Evolutionary conservation across 2,888 invertebrate genomes (phyloP), one percentile per base, ranked within the genome.

Genomic region (Caradrina kadenii): DNA sequence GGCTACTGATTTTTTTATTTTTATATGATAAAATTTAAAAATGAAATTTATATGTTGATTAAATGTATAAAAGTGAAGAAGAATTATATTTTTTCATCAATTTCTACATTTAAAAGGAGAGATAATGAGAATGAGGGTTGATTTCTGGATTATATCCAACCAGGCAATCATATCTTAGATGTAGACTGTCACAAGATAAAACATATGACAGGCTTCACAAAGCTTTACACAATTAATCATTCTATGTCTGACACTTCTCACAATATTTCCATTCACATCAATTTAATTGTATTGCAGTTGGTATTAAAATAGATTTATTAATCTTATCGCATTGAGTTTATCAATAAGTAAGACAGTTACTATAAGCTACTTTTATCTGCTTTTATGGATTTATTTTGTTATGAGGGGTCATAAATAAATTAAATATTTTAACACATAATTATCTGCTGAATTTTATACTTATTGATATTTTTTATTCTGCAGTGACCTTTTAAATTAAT

Each of bases 271-370:
- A 7, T 50, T 19, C 8, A 26, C n/a, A 10, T n/a, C 49, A 2
- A 15, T 17, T 62, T 21, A 4, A 3, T 42, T 19, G 49, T 8
- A 7, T 49, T 7, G 1, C 31, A 45, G 19, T 56, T 15, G n/a
- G 2, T 62, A 19, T 35, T 48, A 39, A 52, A 69, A 53, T 56
- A 49, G 22, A 26, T 26, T 22, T 3, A 11, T 26, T 42, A 68
- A 75, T 70, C 70, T 69, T 69, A 73, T 73, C 76, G 58, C 53
- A 76, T 69, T 58, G 61, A 49, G 60, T 49, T 49, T 69, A 76
- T 76, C 70, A 53, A 31, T 58, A 61, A 42, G 31, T 48, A 68
- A 42, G 35, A 15, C 22, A n/a, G 35, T 61, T 15, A 45, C 21
- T 56, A 17, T 35, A 11, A 21, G 17, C 15, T 67, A 19, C 11